These are phyloP conservation scores for Phaethon lepturus DNA, from an alignment of 2,113 vertebrate species.

Conservation along the genomic window DNA sequence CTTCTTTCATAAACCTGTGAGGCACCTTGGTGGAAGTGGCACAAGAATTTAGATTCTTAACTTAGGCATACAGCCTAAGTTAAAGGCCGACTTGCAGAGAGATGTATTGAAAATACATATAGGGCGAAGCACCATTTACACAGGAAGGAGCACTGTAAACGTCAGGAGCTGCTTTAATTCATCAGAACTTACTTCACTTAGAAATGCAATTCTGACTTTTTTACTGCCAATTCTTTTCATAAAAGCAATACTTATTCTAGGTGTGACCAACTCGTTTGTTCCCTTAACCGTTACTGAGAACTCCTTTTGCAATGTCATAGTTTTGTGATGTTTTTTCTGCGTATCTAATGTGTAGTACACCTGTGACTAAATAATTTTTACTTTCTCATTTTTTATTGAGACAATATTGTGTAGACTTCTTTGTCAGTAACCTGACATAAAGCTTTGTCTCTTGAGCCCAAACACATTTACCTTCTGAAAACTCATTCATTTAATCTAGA, in stretches of 20 bases:
- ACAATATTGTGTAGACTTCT: not conserved
- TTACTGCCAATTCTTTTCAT: not conserved
- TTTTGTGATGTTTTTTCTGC: not conserved
- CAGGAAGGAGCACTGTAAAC: not conserved
- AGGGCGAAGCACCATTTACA: not conserved
- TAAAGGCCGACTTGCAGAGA: not conserved
- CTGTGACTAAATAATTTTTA: not conserved
- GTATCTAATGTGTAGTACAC: not conserved
- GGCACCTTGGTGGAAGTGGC: not conserved
- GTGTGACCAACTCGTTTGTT: not conserved
- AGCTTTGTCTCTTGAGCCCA: not conserved
- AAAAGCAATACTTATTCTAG: not conserved
- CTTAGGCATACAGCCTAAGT: not conserved
- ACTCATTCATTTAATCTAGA: not conserved
- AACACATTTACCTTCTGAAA: conserved; percentile 3
- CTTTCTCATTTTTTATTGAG: conserved; percentile 1
- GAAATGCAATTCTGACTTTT: not conserved
- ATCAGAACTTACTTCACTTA: not conserved
- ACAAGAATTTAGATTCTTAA: not conserved
- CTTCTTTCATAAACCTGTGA: not conserved
- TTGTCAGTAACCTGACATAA: not conserved
- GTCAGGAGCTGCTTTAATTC: not conserved
- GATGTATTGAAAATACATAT: not conserved
- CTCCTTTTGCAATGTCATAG: not conserved
- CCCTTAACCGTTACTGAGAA: not conserved